Conservation (phyloP, 1,140 invertebrate species). For the Heterodera schachtii region DNA sequence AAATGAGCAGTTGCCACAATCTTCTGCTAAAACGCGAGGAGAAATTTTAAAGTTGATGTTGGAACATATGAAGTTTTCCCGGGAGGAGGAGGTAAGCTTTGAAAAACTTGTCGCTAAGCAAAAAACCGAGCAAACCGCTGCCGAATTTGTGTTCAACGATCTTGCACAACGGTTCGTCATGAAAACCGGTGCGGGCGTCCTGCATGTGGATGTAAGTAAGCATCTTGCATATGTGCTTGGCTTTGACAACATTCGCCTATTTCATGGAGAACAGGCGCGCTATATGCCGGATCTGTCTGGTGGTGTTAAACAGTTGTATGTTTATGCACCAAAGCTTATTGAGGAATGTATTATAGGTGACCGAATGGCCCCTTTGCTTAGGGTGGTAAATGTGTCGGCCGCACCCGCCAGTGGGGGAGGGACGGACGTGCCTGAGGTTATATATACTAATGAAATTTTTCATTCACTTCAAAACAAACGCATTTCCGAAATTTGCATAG, state of each 20-base stretch:
- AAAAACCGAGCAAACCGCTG: not conserved
- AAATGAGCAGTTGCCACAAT: not conserved
- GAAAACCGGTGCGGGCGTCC: not conserved
- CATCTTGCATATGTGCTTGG: not conserved
- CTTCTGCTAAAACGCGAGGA: not conserved
- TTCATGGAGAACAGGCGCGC: not conserved
- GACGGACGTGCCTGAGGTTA: not conserved
- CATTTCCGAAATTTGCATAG: constrained; percentile 1
- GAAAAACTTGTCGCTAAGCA: not conserved
- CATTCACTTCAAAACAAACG: too few species aligned
- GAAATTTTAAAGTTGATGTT: not conserved
- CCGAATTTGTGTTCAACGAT: not conserved
- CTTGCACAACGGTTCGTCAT: not conserved
- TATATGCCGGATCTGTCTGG: constrained; percentile 28
- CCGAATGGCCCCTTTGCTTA: constrained; percentile 2
- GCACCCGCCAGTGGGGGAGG: not conserved
- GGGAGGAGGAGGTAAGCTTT: not conserved
- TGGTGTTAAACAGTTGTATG: constrained; percentile 4
- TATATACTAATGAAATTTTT: too few species aligned
- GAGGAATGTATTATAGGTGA: not conserved
- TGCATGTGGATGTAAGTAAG: not conserved
- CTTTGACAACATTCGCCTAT: not conserved
- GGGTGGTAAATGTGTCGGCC: constrained; percentile 13
- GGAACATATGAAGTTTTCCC: not conserved
- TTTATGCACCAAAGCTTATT: constrained; percentile 16